Conservation (phyloP, 2,797 vertebrate genomes). For the Bovichtus variegatus region DNA sequence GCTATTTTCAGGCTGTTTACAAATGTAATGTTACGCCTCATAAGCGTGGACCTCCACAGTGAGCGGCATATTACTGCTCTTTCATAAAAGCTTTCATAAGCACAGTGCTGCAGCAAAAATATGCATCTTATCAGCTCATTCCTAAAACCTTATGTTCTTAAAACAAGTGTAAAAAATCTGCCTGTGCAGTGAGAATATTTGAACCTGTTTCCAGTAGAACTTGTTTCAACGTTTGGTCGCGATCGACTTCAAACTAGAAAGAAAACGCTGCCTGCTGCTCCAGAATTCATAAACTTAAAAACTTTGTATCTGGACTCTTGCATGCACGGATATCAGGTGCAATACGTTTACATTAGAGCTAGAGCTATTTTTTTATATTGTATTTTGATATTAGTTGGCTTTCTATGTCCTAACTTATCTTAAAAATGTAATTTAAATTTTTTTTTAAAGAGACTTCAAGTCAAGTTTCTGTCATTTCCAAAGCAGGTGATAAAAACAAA, state of each 20-base stretch:
- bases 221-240: background rate
- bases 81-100: constrained; percentile 44
- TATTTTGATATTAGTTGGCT: background rate
- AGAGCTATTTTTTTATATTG: background rate
- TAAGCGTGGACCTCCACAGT: constrained; percentile 39
- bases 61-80: constrained; percentile 22
- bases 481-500: too few relatives aligned
- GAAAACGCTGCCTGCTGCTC: background rate
- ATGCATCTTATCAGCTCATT: constrained; percentile 5
- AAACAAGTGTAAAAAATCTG: background rate
- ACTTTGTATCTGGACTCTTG: background rate
- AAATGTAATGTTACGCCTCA: constrained; percentile 39
- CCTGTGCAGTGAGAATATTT: background rate
- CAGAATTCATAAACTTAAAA: too few relatives aligned
- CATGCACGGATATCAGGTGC: background rate
- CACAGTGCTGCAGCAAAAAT: background rate
- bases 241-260: background rate
- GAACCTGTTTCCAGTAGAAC: background rate
- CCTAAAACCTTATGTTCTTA: background rate
- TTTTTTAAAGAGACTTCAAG: too few relatives aligned
- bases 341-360: background rate
- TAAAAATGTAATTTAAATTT: too few relatives aligned
- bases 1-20: constrained; percentile 3
- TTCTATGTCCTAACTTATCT: background rate
- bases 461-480: too few relatives aligned